A percentile compares a stretch with the other conserved stretches of the same genome.
Evolutionary conservation across 2,797 vertebrate species (phyloP).

Genomic region (Gallinago solitaria): DNA sequence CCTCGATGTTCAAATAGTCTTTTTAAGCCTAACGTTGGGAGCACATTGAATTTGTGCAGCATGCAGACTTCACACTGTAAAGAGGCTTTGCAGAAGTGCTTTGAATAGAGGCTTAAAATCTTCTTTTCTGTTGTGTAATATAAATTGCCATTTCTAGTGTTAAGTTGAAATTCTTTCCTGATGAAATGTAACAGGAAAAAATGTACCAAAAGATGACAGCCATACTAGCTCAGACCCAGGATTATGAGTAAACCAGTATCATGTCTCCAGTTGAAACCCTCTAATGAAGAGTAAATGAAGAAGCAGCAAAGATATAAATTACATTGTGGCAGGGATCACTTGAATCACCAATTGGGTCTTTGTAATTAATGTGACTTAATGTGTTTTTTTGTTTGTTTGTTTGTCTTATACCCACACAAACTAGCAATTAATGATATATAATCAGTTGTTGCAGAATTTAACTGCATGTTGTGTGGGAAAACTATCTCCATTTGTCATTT

Average conservation of each 20-base stretch:
- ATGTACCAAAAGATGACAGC: not conserved
- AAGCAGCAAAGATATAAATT: not conserved
- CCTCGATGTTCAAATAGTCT: not conserved
- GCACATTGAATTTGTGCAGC: not conserved
- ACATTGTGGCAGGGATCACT: not conserved
- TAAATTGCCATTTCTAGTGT: not conserved
- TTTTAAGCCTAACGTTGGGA: not conserved
- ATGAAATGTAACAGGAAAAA: not conserved
- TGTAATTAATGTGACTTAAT: not conserved
- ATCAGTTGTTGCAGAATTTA: not conserved
- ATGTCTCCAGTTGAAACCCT: not conserved
- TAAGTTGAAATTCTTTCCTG: not conserved
- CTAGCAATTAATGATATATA: not conserved
- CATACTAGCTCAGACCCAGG: not conserved
- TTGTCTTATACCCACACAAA: not conserved
- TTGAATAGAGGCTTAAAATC: not conserved
- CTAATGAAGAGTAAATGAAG: not conserved
- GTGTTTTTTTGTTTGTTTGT: not conserved
- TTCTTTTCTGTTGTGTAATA: not conserved
- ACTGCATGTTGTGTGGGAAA: not conserved
- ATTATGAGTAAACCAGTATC: not conserved
- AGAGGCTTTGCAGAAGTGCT: not conserved
- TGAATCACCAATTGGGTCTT: not conserved
- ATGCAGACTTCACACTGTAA: not conserved
- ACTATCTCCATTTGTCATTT: not conserved